Percentiles rank a stretch among this genome's conserved stretches.
Evolutionary conservation across 1,140 invertebrate species (phyloP).

Genomic region (Uloborus diversus): DNA sequence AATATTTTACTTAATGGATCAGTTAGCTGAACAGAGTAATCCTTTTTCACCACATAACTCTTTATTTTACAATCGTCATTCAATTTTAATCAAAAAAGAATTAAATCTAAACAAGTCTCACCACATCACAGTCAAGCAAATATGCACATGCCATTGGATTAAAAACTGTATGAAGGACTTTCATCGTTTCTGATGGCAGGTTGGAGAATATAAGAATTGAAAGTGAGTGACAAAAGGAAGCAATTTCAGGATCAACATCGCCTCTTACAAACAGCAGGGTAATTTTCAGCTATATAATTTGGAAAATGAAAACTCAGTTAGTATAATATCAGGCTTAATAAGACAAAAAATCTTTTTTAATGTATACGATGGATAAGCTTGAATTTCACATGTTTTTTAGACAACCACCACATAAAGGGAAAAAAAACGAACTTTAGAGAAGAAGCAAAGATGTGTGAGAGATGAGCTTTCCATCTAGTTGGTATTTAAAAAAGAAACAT

Average conservation of each 20-base stretch:
- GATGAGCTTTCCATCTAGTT: not conserved
- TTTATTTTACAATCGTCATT: not conserved
- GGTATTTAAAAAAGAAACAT: no score
- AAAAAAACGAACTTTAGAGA: not conserved
- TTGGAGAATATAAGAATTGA: not conserved
- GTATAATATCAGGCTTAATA: not conserved
- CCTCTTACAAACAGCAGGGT: conserved; percentile 9
- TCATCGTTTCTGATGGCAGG: not conserved
- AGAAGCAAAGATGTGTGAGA: not conserved
- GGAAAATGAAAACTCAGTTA: not conserved
- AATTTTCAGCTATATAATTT: conserved; percentile 20
- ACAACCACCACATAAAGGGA: not conserved
- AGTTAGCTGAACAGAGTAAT: not conserved
- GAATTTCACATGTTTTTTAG: not conserved
- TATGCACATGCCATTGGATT: conserved; percentile 9
- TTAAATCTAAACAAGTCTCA: not conserved
- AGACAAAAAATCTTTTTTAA: not conserved
- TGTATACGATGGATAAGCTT: not conserved
- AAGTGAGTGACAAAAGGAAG: not conserved
- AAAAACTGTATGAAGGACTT: not conserved
- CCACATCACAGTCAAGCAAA: conserved; percentile 30
- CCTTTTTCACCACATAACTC: not conserved
- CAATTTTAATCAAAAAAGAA: not conserved
- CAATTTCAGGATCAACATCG: conserved; percentile 13
- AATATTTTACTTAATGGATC: not conserved